A percentile compares a stretch with the other conserved stretches of the same genome.
Conservation (phyloP, 2,113 vertebrate genomes). For the Pristiophorus japonicus region DNA sequence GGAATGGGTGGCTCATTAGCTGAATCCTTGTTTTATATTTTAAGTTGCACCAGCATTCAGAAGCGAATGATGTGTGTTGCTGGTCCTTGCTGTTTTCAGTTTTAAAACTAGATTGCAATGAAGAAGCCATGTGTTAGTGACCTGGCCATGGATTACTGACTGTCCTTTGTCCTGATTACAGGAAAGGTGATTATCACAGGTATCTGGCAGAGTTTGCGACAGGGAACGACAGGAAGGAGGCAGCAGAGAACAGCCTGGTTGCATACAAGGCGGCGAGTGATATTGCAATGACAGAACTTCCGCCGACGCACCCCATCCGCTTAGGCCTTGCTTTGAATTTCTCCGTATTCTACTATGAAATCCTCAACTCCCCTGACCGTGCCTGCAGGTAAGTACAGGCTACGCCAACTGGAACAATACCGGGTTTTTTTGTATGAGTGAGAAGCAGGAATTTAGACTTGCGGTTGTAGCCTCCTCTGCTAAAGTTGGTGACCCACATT, state of each 20-base stretch:
- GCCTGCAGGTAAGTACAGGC: constrained; percentile 79
- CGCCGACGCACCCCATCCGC: constrained; percentile 93
- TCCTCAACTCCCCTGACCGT: constrained; percentile 97
- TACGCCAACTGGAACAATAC: not conserved
- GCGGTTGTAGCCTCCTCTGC: not conserved
- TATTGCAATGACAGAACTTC: constrained; percentile 91
- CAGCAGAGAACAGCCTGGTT: constrained; percentile 95
- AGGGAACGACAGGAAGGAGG: constrained; percentile 95
- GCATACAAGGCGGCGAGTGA: constrained; percentile 96
- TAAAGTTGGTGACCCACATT: not conserved
- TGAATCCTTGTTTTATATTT: not conserved
- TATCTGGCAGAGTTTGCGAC: constrained; percentile 98
- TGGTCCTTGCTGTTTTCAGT: not conserved
- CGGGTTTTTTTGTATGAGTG: not conserved
- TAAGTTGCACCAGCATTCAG: not conserved
- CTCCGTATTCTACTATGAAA: constrained; percentile 99
- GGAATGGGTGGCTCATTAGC: not conserved
- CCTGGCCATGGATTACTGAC: not conserved
- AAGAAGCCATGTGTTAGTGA: not conserved
- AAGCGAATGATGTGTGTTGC: not conserved
- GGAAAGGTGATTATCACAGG: constrained; percentile 99
- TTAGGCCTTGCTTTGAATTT: constrained; percentile 97
- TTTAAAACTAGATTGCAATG: not conserved
- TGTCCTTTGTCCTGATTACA: constrained; percentile 45
- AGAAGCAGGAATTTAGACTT: not conserved